A percentile compares a stretch with the other conserved stretches of the same genome.
Conservation (phyloP, 2,113 vertebrate genomes). For the Condylura cristata region DNA sequence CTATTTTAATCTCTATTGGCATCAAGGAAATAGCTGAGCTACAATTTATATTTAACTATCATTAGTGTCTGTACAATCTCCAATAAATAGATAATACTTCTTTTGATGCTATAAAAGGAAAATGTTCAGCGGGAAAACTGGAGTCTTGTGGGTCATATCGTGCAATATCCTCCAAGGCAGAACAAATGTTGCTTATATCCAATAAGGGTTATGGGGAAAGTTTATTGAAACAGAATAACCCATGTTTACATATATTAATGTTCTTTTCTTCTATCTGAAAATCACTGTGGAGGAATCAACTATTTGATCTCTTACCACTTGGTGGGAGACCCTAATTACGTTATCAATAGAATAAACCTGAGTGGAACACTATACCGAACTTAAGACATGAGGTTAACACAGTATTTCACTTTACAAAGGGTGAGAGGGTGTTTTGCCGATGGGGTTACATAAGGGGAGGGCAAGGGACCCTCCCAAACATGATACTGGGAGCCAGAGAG, state of each 20-base stretch:
- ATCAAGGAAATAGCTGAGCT: conserved; percentile 88
- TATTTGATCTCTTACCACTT: conserved; percentile 71
- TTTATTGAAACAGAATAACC: conserved; percentile 86
- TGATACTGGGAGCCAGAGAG: neutral
- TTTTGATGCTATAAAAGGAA: conserved; percentile 88
- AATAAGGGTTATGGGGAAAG: conserved; percentile 84
- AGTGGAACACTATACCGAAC: conserved; percentile 50
- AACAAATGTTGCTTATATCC: conserved; percentile 89
- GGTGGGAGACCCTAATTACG: conserved; percentile 76
- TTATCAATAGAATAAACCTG: conserved; percentile 66
- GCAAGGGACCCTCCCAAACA: conserved; percentile 30
- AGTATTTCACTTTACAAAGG: conserved; percentile 14
- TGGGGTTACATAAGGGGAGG: neutral
- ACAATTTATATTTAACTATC: conserved; percentile 86
- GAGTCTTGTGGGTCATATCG: conserved; percentile 86
- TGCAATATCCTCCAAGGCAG: conserved; percentile 85
- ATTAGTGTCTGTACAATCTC: conserved; percentile 85
- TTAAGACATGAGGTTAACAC: neutral
- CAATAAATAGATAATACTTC: conserved; percentile 86
- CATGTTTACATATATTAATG: conserved; percentile 85
- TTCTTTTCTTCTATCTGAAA: conserved; percentile 81
- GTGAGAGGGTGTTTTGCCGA: neutral
- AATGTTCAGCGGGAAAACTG: conserved; percentile 84
- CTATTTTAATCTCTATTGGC: conserved; percentile 88
- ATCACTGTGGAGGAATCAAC: conserved; percentile 73